phyloP scores from a whole-genome alignment of 1,140 invertebrate species.

The Drosophila cardini region DNA sequence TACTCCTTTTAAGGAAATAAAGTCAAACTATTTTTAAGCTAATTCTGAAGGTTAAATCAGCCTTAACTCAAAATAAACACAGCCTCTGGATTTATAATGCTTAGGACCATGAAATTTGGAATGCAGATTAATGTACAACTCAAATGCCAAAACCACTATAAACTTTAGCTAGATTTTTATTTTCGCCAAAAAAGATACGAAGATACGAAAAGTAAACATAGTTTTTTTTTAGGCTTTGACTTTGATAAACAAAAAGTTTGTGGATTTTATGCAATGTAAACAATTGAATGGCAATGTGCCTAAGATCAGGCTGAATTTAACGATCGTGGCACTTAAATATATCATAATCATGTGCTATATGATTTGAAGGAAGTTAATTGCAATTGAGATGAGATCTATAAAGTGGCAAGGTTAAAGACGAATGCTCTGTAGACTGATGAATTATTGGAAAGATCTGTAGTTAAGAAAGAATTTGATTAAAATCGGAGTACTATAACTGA shows the following conservation, averaged over 20 bases:
- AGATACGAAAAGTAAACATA: neutral
- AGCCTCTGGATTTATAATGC: neutral
- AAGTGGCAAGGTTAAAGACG: constrained; percentile 23
- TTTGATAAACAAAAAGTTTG: constrained; percentile 23
- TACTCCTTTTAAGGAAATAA: no score
- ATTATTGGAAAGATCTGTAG: no score
- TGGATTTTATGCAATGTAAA: constrained; percentile 15
- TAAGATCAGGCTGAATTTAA: constrained; percentile 18
- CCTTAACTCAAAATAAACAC: no score
- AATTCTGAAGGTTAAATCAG: no score
- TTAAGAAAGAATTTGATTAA: no score
- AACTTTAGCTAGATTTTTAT: neutral
- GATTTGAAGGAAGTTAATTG: neutral
- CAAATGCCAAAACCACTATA: neutral
- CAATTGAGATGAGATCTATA: constrained; percentile 12
- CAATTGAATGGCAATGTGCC: constrained; percentile 31
- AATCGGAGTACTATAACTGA: no score
- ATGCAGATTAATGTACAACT: constrained; percentile 5
- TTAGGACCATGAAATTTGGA: constrained; percentile 1
- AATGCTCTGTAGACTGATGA: neutral
- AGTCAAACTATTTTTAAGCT: no score
- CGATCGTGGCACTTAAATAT: constrained; percentile 23
- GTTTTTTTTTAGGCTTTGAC: constrained; percentile 1
- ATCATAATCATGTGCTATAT: constrained; percentile 18
- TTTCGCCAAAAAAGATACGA: no score